Evolutionary conservation across 2,888 invertebrate species (phyloP).

Genomic region (Chymomyza caudatula): DNA sequence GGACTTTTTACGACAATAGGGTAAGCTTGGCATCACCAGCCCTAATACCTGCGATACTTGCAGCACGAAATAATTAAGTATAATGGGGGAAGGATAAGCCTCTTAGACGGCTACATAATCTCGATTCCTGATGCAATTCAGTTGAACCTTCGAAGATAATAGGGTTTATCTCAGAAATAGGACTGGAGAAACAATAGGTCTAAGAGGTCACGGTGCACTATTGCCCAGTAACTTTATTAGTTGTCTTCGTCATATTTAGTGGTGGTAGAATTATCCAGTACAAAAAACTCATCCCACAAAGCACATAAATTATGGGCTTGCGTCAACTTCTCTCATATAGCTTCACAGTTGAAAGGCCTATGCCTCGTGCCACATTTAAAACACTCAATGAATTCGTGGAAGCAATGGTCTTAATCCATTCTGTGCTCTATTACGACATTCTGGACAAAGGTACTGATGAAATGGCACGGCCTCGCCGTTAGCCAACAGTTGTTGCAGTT

Average conservation of each 20-base stretch:
- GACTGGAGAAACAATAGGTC: too few species aligned
- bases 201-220: too few species aligned
- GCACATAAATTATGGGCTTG: constrained; percentile 84
- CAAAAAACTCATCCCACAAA: constrained; percentile 90
- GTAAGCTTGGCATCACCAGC: too few species aligned
- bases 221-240: neutral
- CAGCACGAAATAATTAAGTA: too few species aligned
- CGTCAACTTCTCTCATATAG: constrained; percentile 80
- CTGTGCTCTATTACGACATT: constrained; percentile 40
- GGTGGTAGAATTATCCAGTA: constrained; percentile 87
- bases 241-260: too few species aligned
- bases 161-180: too few species aligned
- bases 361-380: constrained; percentile 87
- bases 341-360: constrained; percentile 93
- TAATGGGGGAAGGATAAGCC: too few species aligned
- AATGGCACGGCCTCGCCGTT: constrained; percentile 34
- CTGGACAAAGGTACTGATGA: constrained; percentile 42
- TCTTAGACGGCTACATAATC: too few species aligned
- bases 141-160: too few species aligned
- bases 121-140: too few species aligned
- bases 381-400: constrained; percentile 29
- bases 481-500: constrained; percentile 42
- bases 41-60: too few species aligned
- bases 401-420: constrained; percentile 42
- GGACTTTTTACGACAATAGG: too few species aligned